phyloP scores from a whole-genome alignment of 2,888 invertebrate species.

The Lasioglossum zephyrum region DNA sequence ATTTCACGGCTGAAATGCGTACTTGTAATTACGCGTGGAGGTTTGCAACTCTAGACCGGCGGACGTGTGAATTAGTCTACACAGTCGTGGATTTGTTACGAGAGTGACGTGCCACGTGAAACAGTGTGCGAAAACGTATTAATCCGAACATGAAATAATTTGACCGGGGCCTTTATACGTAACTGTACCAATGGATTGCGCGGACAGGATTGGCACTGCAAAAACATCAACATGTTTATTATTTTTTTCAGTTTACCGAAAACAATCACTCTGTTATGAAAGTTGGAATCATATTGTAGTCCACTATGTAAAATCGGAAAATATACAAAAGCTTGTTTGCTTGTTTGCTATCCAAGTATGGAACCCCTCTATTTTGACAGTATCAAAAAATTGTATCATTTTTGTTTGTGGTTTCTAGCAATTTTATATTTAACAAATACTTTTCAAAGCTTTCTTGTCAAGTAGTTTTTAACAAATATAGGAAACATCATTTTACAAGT shows the following conservation, averaged over 20 bases:
- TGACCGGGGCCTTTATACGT: background rate
- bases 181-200: background rate
- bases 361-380: background rate
- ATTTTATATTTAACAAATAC: background rate
- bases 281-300: background rate
- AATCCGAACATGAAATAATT: conserved; percentile 9
- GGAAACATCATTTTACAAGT: no score
- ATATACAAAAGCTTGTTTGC: background rate
- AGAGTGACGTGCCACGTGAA: conserved; percentile 5
- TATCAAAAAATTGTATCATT: background rate
- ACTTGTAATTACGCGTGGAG: conserved; percentile 59
- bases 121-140: background rate
- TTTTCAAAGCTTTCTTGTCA: background rate
- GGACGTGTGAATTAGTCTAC: conserved; percentile 34
- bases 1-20: conserved; percentile 56
- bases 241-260: background rate
- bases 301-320: background rate
- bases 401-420: background rate
- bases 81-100: conserved; percentile 21
- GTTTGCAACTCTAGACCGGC: conserved; percentile 40
- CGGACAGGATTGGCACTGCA: background rate
- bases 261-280: background rate
- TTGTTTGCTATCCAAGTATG: background rate
- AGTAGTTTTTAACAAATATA: background rate
- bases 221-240: background rate